Conservation (phyloP, 2,797 vertebrate species). For the Tachyglossus aculeatus region DNA sequence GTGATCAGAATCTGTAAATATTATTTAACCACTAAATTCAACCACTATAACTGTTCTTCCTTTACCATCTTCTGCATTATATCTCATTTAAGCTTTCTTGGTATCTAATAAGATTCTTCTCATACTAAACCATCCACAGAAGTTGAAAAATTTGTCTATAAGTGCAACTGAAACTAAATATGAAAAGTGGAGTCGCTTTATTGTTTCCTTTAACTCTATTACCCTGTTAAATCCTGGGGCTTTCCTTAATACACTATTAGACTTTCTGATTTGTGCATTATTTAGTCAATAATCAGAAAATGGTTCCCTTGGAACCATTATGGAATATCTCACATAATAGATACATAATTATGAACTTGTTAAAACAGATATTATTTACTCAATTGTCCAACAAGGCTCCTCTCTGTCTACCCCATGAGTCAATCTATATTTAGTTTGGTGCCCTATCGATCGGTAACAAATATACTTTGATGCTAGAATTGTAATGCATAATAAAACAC, state of each 20-base stretch:
- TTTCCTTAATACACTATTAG: slow-evolving; percentile 48
- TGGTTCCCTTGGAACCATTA: slow-evolving; percentile 68
- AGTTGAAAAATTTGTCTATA: too few species aligned
- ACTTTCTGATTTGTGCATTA: slow-evolving; percentile 34
- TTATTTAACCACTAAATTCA: too few species aligned
- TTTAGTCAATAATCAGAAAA: slow-evolving; percentile 58
- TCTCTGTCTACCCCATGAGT: slow-evolving; percentile 71
- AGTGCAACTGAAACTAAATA: too few species aligned
- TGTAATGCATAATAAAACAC: slow-evolving; percentile 47
- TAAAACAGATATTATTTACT: slow-evolving; percentile 77
- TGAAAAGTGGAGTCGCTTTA: too few species aligned
- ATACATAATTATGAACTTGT: slow-evolving; percentile 76
- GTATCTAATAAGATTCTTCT: too few species aligned
- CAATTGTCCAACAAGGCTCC: slow-evolving; percentile 75
- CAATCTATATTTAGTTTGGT: slow-evolving; percentile 72
- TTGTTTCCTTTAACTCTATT: not conserved
- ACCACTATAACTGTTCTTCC: too few species aligned
- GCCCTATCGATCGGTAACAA: slow-evolving; percentile 72
- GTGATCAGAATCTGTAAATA: too few species aligned
- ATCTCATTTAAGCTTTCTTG: too few species aligned
- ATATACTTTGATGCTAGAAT: slow-evolving; percentile 49
- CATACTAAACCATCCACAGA: too few species aligned
- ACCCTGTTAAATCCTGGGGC: not conserved
- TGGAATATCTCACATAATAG: slow-evolving; percentile 66
- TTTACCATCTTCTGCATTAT: too few species aligned